A percentile compares a stretch with the other conserved stretches of the same genome.
phyloP scores from a whole-genome alignment of 2,113 vertebrate species.

The Urocynchramus pylzowi region DNA sequence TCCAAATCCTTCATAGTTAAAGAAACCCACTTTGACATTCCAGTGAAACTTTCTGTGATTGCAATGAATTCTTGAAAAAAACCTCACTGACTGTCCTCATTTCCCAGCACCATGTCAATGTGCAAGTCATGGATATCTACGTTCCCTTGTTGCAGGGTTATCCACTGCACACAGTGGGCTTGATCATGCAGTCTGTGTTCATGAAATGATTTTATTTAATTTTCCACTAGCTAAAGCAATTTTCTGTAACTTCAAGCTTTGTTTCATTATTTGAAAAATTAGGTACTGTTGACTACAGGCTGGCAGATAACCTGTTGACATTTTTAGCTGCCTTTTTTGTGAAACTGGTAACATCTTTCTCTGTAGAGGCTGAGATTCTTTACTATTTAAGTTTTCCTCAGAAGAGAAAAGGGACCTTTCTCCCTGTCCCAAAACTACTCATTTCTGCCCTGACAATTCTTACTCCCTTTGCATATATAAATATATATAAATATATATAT shows the following conservation, averaged over 20 bases:
- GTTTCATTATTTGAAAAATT: neutral
- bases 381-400: neutral
- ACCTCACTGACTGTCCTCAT: neutral
- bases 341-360: neutral
- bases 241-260: neutral
- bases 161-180: neutral
- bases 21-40: neutral
- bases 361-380: neutral
- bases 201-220: neutral
- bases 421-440: neutral
- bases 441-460: neutral
- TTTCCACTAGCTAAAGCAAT: neutral
- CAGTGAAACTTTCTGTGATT: neutral
- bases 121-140: neutral
- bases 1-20: neutral
- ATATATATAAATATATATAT: too few relatives aligned
- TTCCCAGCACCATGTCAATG: neutral
- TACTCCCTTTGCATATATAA: neutral
- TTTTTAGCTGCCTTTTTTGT: neutral
- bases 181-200: too few relatives aligned
- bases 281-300: neutral
- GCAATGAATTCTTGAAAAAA: neutral
- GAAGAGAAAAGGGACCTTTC: neutral
- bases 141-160: neutral
- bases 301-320: neutral